These are phyloP conservation scores for Saccostrea glomerata DNA, from an alignment of 1,140 invertebrate genomes.

Conservation along the genomic window DNA sequence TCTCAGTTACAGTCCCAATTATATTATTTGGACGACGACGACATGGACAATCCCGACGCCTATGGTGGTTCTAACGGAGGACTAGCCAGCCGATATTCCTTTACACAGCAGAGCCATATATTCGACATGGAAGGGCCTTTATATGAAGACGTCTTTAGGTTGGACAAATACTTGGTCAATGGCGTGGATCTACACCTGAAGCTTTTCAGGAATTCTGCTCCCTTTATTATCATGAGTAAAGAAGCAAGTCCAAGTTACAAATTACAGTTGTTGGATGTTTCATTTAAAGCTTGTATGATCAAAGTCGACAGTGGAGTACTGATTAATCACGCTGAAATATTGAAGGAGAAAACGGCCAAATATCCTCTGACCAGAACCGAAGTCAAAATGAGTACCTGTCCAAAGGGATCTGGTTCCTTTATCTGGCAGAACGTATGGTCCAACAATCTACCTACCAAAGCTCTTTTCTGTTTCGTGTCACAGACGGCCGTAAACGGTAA, in stretches of 20 bases:
- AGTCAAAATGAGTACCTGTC: slow-evolving; percentile 49
- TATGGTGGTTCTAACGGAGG: slow-evolving; percentile 34
- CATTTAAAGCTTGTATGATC: slow-evolving; percentile 37
- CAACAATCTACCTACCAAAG: slow-evolving; percentile 40
- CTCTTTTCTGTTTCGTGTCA: slow-evolving; percentile 34
- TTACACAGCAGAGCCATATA: slow-evolving; percentile 15
- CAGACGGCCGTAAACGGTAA: slow-evolving; percentile 45
- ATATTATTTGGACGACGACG: slow-evolving; percentile 10
- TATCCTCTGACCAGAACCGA: slow-evolving; percentile 48
- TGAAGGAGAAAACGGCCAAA: slow-evolving; percentile 43
- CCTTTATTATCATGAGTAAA: slow-evolving; percentile 37
- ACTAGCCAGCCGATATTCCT: slow-evolving; percentile 30
- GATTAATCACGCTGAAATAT: slow-evolving; percentile 46
- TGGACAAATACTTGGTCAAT: slow-evolving; percentile 49
- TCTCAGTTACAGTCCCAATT: slow-evolving; percentile 44
- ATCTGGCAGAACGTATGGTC: slow-evolving; percentile 49
- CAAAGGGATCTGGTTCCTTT: slow-evolving; percentile 49
- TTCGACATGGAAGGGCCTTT: slow-evolving; percentile 46
- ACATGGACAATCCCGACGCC: slow-evolving; percentile 23
- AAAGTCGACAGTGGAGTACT: too few relatives aligned
- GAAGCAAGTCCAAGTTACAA: slow-evolving; percentile 38
- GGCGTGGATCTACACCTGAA: slow-evolving; percentile 45
- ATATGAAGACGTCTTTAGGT: slow-evolving; percentile 13
- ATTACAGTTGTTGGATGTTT: slow-evolving; percentile 38
- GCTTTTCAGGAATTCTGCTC: slow-evolving; percentile 32